Percentiles rank a stretch among this genome's conserved stretches.
Evolutionary conservation across 2,797 vertebrate species (phyloP).

Genomic region (Perodicticus potto): DNA sequence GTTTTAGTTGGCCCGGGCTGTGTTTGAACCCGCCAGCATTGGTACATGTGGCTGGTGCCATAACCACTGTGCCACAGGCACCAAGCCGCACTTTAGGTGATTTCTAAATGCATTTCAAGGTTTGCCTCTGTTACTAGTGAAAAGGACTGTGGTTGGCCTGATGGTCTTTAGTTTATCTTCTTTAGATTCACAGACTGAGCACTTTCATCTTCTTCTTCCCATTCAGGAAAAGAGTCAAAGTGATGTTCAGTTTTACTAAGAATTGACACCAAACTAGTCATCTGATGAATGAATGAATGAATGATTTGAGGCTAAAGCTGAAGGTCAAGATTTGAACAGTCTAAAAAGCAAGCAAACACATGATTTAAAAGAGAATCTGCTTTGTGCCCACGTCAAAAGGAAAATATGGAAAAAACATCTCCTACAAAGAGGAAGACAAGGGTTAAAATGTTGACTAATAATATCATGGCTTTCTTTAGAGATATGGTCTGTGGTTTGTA

Average conservation of each 20-base stretch:
- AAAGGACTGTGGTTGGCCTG: not conserved
- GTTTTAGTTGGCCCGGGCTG: too few species aligned
- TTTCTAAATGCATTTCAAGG: not conserved
- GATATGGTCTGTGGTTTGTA: not conserved
- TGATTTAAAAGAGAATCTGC: not conserved
- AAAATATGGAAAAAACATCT: fast-evolving
- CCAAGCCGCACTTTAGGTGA: too few species aligned
- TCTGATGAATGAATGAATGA: not conserved
- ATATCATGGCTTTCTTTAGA: not conserved
- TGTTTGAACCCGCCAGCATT: too few species aligned
- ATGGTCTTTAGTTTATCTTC: not conserved
- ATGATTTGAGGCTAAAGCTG: not conserved
- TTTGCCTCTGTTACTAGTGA: slow-evolving; percentile 9
- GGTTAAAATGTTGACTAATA: not conserved
- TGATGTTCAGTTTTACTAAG: not conserved
- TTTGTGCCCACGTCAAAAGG: not conserved
- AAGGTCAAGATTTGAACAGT: not conserved
- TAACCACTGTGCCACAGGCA: too few species aligned
- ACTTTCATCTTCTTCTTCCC: not conserved
- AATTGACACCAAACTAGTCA: not conserved
- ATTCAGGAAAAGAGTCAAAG: fast-evolving
- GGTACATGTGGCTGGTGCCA: too few species aligned
- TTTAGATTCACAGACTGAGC: slow-evolving; percentile 13
- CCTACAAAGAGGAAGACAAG: not conserved
- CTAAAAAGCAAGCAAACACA: not conserved